Evolutionary conservation across 2,113 vertebrate species (phyloP), one percentile per base, ranked within the genome.

Genomic region (Gobio gobio): DNA sequence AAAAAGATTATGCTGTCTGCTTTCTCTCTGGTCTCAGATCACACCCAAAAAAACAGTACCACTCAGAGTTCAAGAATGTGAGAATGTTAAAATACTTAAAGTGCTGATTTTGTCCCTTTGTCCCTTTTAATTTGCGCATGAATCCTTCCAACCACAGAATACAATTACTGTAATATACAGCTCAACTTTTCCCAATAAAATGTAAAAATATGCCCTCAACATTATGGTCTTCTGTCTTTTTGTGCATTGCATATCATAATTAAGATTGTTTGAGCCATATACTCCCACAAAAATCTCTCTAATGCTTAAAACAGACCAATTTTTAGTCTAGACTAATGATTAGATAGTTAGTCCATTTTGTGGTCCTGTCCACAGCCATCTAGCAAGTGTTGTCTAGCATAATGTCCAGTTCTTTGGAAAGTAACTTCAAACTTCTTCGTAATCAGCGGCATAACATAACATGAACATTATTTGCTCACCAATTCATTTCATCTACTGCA

Each of bases 21-120:
- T 64, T 43, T 82, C 20, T 18, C 43, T 58, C 61, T 80, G 45
- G 9, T 33, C 45, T 85, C 22, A 77, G 88, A 83, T 63, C 43
- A 29, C 43, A 86, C 84, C 86, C 70, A 36, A 70, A 87, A 72
- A 47, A 49, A 51, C 26, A 13, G 40, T 9, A 29, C n/a, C 76
- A 77, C 45, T 49, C 18, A 83, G 79, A 72, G 33, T 51, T 51
- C 5, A 85, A 75, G 20, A 45, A 87, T 82, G 74, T 18, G 85
- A 76, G n/a, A 45, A 87, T 85, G 78, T 83, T 86, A 76, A 90
- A 89, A 83, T 61, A n/a, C 63, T 87, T 36, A 83, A 87, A 90
- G 74, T 86, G 14, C 77, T 58, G 83, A 86, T 89, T 81, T 86
- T 86, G 82, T 86, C 79, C 78, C 3, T 79, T 87, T 87, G 83